Conservation (phyloP, 2,888 invertebrate species). For the Lamellibrachia satsuma region DNA sequence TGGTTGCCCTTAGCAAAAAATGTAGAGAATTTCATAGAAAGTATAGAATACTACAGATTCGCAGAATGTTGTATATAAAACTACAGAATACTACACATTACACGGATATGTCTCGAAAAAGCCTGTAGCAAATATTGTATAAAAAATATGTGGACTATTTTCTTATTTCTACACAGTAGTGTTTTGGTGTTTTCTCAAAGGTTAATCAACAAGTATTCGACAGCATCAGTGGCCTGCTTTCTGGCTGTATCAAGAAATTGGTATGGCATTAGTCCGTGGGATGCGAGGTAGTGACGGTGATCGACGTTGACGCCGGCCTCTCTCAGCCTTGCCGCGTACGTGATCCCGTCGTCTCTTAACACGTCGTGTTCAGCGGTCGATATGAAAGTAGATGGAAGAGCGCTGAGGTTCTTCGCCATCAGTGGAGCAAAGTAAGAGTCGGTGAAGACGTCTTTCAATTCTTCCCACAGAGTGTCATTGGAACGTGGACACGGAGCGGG, state of each 20-base stretch:
- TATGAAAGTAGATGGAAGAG: constrained; percentile 60
- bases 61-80: no score
- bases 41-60: no score
- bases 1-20: no score
- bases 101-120: no score
- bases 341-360: constrained; percentile 63
- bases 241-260: background rate
- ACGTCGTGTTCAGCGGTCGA: constrained; percentile 65
- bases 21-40: no score
- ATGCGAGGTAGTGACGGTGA: constrained; percentile 43
- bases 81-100: no score
- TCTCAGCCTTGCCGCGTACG: constrained; percentile 60
- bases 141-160: no score
- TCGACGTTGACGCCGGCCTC: constrained; percentile 53
- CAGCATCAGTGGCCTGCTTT: background rate
- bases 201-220: background rate
- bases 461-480: background rate
- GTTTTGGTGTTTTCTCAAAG: background rate
- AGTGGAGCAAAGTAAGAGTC: constrained; percentile 62
- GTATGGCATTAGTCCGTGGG: background rate
- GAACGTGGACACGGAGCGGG: background rate
- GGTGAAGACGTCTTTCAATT: constrained; percentile 42
- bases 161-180: no score
- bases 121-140: no score
- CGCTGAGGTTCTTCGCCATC: constrained; percentile 53